A percentile compares a stretch with the other conserved stretches of the same genome.
These are phyloP conservation scores for Ormyrus thymus DNA, from an alignment of 2,888 invertebrate species.

Conservation along the genomic window DNA sequence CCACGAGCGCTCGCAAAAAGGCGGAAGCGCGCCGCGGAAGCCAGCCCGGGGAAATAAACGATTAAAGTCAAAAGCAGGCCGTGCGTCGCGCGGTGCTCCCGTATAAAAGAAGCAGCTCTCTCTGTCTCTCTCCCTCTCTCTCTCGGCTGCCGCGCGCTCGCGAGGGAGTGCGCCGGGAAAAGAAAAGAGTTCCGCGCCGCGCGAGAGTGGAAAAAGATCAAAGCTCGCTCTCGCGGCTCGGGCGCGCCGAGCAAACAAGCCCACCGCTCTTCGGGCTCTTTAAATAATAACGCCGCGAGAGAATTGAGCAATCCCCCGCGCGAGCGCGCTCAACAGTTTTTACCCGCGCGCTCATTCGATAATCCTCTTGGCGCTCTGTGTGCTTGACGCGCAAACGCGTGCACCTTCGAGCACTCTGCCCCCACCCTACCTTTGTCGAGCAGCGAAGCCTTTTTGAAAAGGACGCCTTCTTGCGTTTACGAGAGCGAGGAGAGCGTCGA, in stretches of 20 bases:
- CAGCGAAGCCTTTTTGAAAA: no score
- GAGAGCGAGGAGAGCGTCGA: no score
- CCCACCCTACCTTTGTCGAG: neutral
- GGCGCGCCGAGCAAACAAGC: conserved; percentile 54
- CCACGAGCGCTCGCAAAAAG: conserved; percentile 7
- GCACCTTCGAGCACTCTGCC: neutral
- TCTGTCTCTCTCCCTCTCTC: no score
- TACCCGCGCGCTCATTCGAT: conserved; percentile 25
- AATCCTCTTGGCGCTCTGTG: conserved; percentile 13
- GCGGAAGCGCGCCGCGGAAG: conserved; percentile 13
- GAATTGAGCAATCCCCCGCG: conserved; percentile 18
- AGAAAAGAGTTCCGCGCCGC: no score
- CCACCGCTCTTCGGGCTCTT: conserved; percentile 50
- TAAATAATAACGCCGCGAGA: conserved; percentile 41
- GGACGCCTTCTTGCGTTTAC: no score
- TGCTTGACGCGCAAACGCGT: conserved; percentile 2
- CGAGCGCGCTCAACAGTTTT: neutral
- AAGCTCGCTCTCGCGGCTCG: conserved; percentile 27
- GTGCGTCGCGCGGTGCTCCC: no score
- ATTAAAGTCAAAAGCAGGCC: no score
- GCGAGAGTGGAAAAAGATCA: conserved; percentile 50
- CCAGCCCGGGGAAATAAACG: no score
- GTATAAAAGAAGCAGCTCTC: no score
- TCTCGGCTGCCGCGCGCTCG: no score
- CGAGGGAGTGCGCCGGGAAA: no score